phyloP scores from a whole-genome alignment of 2,797 vertebrate species.

The Artibeus lituratus region DNA sequence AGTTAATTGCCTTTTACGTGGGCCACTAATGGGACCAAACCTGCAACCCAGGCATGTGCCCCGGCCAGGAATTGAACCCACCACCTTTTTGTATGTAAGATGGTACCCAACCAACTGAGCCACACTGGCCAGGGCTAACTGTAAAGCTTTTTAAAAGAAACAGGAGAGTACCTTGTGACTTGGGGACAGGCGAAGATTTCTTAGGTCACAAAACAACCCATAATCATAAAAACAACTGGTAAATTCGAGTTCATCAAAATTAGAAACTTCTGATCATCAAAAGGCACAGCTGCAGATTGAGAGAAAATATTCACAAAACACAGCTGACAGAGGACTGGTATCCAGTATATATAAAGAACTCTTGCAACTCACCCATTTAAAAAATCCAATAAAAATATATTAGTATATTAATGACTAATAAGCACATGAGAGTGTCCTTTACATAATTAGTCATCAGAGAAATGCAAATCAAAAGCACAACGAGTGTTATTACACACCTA shows the following conservation, averaged over 20 bases:
- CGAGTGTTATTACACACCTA: not conserved
- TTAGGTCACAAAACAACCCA: not conserved
- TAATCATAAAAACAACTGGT: not conserved
- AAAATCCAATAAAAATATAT: not conserved
- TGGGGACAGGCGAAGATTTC: not conserved
- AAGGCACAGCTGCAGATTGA: not conserved
- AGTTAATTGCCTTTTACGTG: too few species aligned
- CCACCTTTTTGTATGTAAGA: too few species aligned
- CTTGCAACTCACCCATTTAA: not conserved
- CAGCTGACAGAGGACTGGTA: not conserved
- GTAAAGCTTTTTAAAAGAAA: not conserved
- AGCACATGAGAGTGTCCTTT: not conserved
- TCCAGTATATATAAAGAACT: not conserved
- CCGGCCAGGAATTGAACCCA: too few species aligned
- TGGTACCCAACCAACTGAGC: too few species aligned
- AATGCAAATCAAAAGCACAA: not conserved
- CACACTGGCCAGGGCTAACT: not conserved
- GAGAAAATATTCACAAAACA: not conserved
- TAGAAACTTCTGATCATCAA: not conserved
- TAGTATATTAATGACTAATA: not conserved
- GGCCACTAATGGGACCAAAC: too few species aligned
- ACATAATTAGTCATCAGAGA: not conserved
- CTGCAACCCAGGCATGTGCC: too few species aligned
- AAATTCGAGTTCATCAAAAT: not conserved
- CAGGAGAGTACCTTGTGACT: not conserved